phyloP scores from a whole-genome alignment of 2,797 vertebrate species.

The Chanos chanos region DNA sequence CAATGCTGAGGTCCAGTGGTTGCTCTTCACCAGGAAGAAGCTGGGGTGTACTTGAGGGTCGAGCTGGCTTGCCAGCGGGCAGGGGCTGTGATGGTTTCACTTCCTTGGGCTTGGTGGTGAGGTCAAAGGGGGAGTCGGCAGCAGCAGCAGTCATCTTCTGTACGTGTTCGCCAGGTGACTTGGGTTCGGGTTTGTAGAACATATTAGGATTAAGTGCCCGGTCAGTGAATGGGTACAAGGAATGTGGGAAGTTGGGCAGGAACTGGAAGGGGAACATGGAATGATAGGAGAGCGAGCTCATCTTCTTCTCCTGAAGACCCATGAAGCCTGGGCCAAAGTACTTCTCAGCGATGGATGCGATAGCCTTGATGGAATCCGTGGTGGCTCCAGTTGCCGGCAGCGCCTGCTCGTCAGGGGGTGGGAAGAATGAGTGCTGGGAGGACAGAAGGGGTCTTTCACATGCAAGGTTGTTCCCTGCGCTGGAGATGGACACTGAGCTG shows the following conservation, averaged over 20 bases:
- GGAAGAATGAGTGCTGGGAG: constrained; percentile 91
- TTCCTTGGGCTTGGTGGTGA: constrained; percentile 94
- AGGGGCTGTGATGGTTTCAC: constrained; percentile 70
- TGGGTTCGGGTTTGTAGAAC: constrained; percentile 94
- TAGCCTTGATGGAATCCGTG: constrained; percentile 98
- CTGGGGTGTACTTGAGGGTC: constrained; percentile 53
- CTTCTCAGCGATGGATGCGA: constrained; percentile 97
- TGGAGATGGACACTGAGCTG: constrained; percentile 70
- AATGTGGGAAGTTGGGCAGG: constrained; percentile 92
- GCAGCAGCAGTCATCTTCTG: constrained; percentile 60
- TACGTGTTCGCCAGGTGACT: constrained; percentile 81
- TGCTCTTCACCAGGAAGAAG: constrained; percentile 82
- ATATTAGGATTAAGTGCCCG: constrained; percentile 85
- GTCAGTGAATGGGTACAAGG: constrained; percentile 86
- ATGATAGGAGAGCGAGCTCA: constrained; percentile 90
- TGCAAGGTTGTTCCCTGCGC: constrained; percentile 69
- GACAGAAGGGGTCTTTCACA: constrained; percentile 83
- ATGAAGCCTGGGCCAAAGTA: constrained; percentile 97
- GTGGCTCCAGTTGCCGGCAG: constrained; percentile 78
- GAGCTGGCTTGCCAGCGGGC: constrained; percentile 69
- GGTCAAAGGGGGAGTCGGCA: constrained; percentile 92
- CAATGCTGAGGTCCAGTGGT: constrained; percentile 94
- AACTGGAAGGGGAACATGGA: constrained; percentile 98
- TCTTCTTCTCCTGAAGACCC: constrained; percentile 95
- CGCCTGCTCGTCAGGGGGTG: constrained; percentile 91